phyloP scores from a whole-genome alignment of 2,113 vertebrate species.

The Pycnonotus jocosus region DNA sequence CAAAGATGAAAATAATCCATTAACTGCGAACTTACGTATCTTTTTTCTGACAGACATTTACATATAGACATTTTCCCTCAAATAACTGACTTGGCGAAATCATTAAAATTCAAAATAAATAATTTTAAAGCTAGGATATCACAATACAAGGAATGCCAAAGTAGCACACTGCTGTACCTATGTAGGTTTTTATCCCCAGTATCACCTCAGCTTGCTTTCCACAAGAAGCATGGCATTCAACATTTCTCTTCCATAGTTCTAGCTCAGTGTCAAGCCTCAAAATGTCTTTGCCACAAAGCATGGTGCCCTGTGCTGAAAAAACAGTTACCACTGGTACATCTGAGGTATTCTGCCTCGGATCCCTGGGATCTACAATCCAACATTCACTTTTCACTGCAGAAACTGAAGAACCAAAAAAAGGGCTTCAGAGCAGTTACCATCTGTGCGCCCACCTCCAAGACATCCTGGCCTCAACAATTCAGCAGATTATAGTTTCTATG shows the following conservation, averaged over 20 bases:
- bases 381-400: neutral
- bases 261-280: neutral
- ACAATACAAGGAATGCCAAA: neutral
- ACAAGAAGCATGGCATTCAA: neutral
- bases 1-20: slow-evolving; percentile 63
- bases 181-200: neutral
- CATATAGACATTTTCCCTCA: neutral
- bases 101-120: neutral
- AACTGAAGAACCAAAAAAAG: neutral
- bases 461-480: neutral
- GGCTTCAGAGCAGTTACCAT: rapidly evolving
- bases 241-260: neutral
- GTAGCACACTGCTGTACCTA: neutral
- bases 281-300: neutral
- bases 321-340: neutral
- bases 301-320: neutral
- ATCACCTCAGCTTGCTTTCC: neutral
- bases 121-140: neutral
- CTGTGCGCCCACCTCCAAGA: rapidly evolving
- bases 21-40: neutral
- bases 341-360: neutral
- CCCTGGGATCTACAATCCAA: neutral
- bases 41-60: neutral
- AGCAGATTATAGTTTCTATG: neutral
- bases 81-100: neutral